Conservation (phyloP, 1,140 invertebrate species). For the Bombus confusus region DNA sequence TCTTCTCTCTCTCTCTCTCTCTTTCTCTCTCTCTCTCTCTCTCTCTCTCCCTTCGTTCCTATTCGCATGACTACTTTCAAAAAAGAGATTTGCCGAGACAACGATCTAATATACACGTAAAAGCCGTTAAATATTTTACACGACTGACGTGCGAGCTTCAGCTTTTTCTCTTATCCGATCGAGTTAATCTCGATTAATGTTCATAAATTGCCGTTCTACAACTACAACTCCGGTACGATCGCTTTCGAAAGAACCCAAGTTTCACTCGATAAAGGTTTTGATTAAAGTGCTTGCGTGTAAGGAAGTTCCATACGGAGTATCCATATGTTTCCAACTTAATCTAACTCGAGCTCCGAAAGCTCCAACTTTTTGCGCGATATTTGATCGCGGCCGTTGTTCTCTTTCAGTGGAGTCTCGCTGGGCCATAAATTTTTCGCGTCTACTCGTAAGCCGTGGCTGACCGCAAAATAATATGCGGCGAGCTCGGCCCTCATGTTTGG, state of each 20-base stretch:
- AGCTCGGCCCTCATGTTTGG: constrained; percentile 74
- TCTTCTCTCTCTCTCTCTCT: neutral
- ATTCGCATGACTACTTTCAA: neutral
- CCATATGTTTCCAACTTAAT: constrained; percentile 69
- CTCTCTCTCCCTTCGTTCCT: neutral
- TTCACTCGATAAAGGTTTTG: constrained; percentile 68
- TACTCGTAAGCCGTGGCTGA: constrained; percentile 61
- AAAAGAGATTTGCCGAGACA: neutral
- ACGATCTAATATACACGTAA: neutral
- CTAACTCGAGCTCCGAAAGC: constrained; percentile 59
- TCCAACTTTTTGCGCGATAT: constrained; percentile 62
- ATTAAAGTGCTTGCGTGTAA: constrained; percentile 68
- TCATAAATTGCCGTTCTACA: constrained; percentile 46
- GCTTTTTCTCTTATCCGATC: neutral
- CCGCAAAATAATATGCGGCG: constrained; percentile 76
- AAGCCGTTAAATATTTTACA: neutral
- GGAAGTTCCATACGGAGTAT: constrained; percentile 66
- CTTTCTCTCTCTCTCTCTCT: neutral
- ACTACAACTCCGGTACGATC: constrained; percentile 50
- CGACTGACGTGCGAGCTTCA: neutral
- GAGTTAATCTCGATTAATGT: constrained; percentile 36
- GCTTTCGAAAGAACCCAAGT: constrained; percentile 52
- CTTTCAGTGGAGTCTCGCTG: constrained; percentile 54
- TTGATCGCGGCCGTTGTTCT: constrained; percentile 65
- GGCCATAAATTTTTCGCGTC: constrained; percentile 68